Base-by-base conservation (phyloP, 2,888 invertebrate genomes). In the Pedicia rivosa region DNA sequence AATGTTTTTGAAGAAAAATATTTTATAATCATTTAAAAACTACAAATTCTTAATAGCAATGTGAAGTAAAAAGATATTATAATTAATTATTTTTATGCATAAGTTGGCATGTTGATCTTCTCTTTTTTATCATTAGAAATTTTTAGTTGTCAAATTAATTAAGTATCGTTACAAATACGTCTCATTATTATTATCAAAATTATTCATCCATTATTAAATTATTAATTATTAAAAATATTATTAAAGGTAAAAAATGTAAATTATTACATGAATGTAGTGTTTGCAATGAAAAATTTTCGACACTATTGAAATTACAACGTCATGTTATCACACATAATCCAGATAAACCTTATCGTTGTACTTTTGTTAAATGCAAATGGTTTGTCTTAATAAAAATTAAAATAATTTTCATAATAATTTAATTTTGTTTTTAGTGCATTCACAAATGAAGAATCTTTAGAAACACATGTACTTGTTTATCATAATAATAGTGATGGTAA, bases 381-480 rank as follows among this genome's bases (percentile, higher is more conserved):
- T 32, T 5, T 20, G 32, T 20, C n/a, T 3, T 20, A 6, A 20
- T 8, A 20, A 20, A 20, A 20, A 20, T 5, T 6, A 8, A 6
- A 6, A 32, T 22, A 3, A 32, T 9, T 20, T 7, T 20, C 13
- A 20, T 22, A 6, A n/a, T 13, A 3, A 20, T 9, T 2, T 7
- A 22, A 19, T 22, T 20, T 32, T 13, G 10, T 20, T 32, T 32
- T 9, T 10, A 32, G 32, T 13, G 17, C 32, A 8, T 32, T 32
- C 13, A 32, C 17, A 32, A 32, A n/a, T 10, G 12, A 32, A 32
- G 19, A 32, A 22, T 17, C 17, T 13, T 20, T 32, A 3, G 32
- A 32, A 14, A 32, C 20, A 20, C 32, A 32, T 22, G 20, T 20
- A 20, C 20, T 32, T 8, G 32, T 32, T 3, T 32, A 32, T 32